phyloP scores from a whole-genome alignment of 2,797 vertebrate genomes.

The Oreortyx pictus region DNA sequence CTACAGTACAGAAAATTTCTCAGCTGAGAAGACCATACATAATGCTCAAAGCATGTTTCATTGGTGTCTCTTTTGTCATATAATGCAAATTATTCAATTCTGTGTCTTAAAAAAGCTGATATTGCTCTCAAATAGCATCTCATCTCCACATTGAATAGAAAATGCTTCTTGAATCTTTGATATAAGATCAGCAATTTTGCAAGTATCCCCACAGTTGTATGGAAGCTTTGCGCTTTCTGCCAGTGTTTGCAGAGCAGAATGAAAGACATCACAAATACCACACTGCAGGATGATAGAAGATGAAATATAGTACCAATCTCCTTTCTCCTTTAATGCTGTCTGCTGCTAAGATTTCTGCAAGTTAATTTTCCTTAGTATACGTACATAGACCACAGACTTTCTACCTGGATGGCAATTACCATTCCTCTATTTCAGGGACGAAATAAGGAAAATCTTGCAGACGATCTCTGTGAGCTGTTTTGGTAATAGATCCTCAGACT shows the following conservation, averaged over 20 bases:
- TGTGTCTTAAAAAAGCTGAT: not conserved
- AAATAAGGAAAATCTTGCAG: not conserved
- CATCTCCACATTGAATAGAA: not conserved
- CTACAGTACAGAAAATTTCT: not conserved
- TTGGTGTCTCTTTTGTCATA: not conserved
- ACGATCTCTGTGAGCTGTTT: not conserved
- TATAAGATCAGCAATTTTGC: not conserved
- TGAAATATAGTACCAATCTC: not conserved
- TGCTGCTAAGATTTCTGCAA: not conserved
- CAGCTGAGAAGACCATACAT: not conserved
- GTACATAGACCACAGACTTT: not conserved
- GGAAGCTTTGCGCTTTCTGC: not conserved
- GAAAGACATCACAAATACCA: not conserved
- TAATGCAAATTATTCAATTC: not conserved
- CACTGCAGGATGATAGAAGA: fast-evolving
- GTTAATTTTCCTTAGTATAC: not conserved
- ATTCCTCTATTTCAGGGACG: not conserved
- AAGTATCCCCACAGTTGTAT: not conserved
- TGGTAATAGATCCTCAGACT: not conserved
- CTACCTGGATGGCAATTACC: not conserved
- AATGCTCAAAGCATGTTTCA: not conserved
- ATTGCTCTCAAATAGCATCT: not conserved
- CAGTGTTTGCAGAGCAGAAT: not conserved
- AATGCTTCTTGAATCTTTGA: not conserved
- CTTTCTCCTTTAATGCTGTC: not conserved